Evolutionary conservation across 2,888 invertebrate genomes (phyloP).

Genomic region (Branchellion lobata): DNA sequence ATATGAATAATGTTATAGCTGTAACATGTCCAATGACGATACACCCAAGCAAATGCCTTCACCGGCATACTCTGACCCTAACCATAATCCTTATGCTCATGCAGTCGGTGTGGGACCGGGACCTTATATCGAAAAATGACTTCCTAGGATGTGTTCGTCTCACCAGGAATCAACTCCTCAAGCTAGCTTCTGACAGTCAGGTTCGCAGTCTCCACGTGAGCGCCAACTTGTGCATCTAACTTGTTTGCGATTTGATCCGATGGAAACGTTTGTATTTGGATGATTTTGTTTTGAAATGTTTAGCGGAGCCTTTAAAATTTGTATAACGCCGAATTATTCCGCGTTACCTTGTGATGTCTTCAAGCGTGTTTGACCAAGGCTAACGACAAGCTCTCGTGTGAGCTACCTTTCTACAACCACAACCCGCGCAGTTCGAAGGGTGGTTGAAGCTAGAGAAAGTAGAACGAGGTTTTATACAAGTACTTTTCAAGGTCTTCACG

Average conservation of each 20-base stretch:
- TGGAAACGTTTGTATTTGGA: background rate
- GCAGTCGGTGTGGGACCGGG: constrained; percentile 66
- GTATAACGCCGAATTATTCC: background rate
- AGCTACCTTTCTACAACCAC: no score
- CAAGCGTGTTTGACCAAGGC: no score
- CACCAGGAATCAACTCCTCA: constrained; percentile 64
- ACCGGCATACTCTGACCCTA: no score
- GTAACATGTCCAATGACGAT: no score
- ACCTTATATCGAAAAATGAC: constrained; percentile 65
- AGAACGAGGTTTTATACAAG: constrained; percentile 2
- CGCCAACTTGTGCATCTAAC: no score
- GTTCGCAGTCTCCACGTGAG: no score
- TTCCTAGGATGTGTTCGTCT: constrained; percentile 65
- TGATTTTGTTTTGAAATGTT: background rate
- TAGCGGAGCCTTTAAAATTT: background rate
- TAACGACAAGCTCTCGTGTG: no score
- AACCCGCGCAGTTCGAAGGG: constrained; percentile 1
- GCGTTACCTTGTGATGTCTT: no score
- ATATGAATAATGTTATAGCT: no score
- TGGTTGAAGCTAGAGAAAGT: constrained; percentile 37
- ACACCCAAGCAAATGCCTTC: no score
- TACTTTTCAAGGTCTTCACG: constrained; percentile 8
- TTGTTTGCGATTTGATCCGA: no score
- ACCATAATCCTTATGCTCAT: no score
- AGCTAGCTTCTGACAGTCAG: constrained; percentile 57